phyloP scores from a whole-genome alignment of 2,888 invertebrate species.

The Tetramorium bicarinatum region DNA sequence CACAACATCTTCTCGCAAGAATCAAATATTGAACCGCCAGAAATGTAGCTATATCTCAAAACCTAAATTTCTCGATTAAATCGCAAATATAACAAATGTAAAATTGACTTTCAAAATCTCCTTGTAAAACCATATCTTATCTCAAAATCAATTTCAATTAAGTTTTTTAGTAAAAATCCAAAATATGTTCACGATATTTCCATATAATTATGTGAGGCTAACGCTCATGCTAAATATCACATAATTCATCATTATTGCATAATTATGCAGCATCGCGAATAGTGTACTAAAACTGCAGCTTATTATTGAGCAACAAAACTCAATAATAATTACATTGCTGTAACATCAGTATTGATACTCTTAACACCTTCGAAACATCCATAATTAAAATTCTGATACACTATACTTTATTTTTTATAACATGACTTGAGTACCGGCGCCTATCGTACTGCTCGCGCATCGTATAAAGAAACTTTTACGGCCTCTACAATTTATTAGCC shows the following conservation, averaged over 20 bases:
- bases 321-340: background rate
- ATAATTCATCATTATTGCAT: background rate
- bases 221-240: background rate
- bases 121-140: background rate
- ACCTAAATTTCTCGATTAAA: background rate
- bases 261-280: background rate
- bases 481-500: constrained; percentile 33
- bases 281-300: background rate
- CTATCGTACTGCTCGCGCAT: background rate
- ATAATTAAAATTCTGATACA: constrained; percentile 29
- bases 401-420: constrained; percentile 23
- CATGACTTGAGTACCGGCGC: background rate
- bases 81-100: background rate
- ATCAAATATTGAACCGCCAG: background rate
- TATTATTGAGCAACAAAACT: too few relatives aligned
- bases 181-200: background rate
- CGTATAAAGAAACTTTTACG: constrained; percentile 26
- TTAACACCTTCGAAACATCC: background rate
- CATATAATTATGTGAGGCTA: background rate
- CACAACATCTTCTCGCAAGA: background rate
- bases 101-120: background rate
- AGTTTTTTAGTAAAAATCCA: background rate
- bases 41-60: background rate
- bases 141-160: background rate
- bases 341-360: background rate